Conservation (phyloP, 2,797 vertebrate genomes). For the Menidia menidia region DNA sequence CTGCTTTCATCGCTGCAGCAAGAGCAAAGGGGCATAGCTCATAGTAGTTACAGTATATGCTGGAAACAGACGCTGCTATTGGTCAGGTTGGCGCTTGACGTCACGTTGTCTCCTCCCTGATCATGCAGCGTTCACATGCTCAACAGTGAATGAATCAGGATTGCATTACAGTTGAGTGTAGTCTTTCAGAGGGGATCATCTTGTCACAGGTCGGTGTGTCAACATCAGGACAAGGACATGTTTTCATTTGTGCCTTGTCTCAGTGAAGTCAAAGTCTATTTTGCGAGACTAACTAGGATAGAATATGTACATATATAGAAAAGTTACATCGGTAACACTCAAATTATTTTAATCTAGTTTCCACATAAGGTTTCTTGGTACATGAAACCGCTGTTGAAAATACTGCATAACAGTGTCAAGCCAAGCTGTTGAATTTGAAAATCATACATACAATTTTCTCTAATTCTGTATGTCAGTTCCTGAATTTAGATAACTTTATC, state of each 20-base stretch:
- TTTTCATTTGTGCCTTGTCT: not conserved
- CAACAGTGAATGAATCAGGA: conserved; percentile 41
- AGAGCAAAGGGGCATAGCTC: conserved; percentile 49
- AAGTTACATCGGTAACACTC: not conserved
- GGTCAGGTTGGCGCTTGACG: conserved; percentile 48
- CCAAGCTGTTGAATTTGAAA: not conserved
- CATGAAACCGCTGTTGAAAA: not conserved
- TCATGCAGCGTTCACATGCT: conserved; percentile 82
- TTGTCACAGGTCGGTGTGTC: not conserved
- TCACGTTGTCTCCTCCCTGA: conserved; percentile 57
- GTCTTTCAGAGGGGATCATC: not conserved
- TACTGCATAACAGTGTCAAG: not conserved
- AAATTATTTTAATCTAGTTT: not conserved
- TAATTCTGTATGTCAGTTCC: not conserved
- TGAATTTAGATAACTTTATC: not conserved
- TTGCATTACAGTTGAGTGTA: not conserved
- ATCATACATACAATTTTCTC: not conserved
- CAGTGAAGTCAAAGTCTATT: no score
- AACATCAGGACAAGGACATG: not conserved
- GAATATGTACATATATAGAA: not conserved
- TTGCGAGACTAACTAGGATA: no score
- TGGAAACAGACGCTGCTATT: conserved; percentile 67
- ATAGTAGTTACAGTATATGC: conserved; percentile 79
- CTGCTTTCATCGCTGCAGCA: conserved; percentile 55
- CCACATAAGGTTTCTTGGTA: not conserved